phyloP scores from a whole-genome alignment of 2,888 invertebrate genomes.

The Periphyllus acericola region DNA sequence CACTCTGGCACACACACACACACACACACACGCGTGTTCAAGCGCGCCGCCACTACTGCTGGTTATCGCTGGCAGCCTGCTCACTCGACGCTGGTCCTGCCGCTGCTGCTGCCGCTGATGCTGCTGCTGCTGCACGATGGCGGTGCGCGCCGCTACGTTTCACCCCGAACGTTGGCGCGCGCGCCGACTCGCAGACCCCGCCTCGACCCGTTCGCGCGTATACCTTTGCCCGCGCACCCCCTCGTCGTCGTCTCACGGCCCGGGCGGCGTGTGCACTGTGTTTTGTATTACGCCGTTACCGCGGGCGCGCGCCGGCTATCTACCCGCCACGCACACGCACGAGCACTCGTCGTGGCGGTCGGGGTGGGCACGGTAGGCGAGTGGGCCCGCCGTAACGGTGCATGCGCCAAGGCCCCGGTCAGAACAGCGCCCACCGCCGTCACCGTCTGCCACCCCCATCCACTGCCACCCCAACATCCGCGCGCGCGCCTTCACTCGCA shows the following conservation, averaged over 20 bases:
- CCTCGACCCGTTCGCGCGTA: not conserved
- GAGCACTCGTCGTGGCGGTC: not conserved
- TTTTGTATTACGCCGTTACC: constrained; percentile 8
- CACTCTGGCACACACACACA: not conserved
- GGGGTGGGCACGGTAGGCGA: too few relatives aligned
- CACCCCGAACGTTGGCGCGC: not conserved
- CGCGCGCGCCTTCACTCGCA: not conserved
- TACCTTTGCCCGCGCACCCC: not conserved
- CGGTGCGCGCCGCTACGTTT: not conserved
- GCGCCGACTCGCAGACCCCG: not conserved
- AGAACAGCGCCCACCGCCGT: not conserved
- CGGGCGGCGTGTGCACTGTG: constrained; percentile 16
- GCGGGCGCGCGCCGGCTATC: constrained; percentile 17
- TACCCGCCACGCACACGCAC: not conserved
- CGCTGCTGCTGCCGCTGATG: not conserved
- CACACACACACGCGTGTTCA: not conserved
- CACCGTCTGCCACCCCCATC: not conserved
- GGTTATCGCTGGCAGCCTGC: not conserved
- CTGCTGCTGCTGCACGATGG: constrained; percentile 7
- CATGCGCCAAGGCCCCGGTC: constrained; percentile 51
- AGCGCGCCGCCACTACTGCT: not conserved
- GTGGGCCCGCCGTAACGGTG: constrained; percentile 12
- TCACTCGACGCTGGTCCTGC: not conserved
- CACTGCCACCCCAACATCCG: too few relatives aligned
- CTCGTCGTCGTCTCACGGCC: not conserved